These are phyloP conservation scores for Sussaba pulchella DNA, from an alignment of 2,888 invertebrate species.

Conservation along the genomic window DNA sequence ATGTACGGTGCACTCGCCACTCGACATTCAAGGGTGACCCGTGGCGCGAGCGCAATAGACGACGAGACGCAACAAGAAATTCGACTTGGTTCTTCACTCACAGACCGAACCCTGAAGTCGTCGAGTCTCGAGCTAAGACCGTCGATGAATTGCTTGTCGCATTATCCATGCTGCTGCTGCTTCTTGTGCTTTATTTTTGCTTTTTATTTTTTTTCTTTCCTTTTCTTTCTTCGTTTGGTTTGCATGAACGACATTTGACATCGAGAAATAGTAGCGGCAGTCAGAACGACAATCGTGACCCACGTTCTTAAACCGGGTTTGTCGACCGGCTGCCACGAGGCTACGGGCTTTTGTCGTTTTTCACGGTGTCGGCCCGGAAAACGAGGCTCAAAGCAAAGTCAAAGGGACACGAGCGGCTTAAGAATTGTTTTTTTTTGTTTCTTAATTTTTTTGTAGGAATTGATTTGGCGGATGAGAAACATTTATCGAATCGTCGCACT, in stretches of 20 bases:
- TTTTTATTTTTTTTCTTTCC: conserved; percentile 35
- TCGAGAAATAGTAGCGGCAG: not conserved
- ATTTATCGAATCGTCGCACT: not conserved
- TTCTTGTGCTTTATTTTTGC: not conserved
- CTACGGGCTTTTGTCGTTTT: not conserved
- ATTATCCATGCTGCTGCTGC: conserved; percentile 32
- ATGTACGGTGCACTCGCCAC: not conserved
- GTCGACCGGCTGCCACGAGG: too few species aligned
- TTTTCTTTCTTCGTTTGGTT: not conserved
- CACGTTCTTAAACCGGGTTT: not conserved
- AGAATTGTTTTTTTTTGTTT: not conserved
- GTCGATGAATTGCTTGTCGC: conserved; percentile 50
- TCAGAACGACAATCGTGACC: not conserved
- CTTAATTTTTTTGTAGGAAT: not conserved
- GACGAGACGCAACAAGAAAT: conserved; percentile 42
- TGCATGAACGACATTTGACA: conserved; percentile 11
- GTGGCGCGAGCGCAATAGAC: conserved; percentile 1
- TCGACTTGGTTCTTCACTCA: conserved; percentile 23
- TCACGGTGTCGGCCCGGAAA: conserved; percentile 11
- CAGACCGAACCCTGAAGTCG: not conserved
- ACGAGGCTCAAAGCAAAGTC: conserved; percentile 28
- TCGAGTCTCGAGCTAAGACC: conserved; percentile 17
- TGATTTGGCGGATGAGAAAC: not conserved
- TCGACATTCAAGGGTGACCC: conserved; percentile 4
- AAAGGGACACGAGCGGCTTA: conserved; percentile 9